These are phyloP conservation scores for Caerostris darwini DNA, from an alignment of 1,140 invertebrate species.

Conservation along the genomic window DNA sequence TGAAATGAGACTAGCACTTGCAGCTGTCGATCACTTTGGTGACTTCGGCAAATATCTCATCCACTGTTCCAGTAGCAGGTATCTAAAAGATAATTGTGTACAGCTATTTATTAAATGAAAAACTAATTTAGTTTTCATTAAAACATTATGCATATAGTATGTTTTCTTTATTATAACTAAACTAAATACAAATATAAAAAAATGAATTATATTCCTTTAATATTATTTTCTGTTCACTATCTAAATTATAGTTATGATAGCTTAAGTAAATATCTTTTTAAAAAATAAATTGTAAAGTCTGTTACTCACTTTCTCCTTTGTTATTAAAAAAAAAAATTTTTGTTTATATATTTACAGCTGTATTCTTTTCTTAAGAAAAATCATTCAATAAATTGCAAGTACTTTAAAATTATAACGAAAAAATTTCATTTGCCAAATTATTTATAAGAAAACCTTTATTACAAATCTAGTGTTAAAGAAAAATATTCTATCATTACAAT, in stretches of 20 bases:
- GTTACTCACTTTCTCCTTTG: no score
- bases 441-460: no score
- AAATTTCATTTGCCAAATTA: no score
- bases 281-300: not conserved
- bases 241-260: not conserved
- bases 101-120: not conserved
- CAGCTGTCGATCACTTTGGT: constrained; percentile 83
- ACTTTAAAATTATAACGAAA: no score
- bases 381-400: no score
- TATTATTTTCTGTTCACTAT: not conserved
- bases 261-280: not conserved
- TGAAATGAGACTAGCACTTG: constrained; percentile 63
- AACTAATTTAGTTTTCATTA: not conserved
- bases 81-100: constrained; percentile 84
- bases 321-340: no score
- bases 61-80: constrained; percentile 88
- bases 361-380: no score
- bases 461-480: no score
- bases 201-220: not conserved
- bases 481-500: no score
- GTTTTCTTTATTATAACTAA: not conserved
- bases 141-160: not conserved
- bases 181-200: not conserved
- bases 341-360: no score
- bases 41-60: constrained; percentile 90